Evolutionary conservation across 1,140 invertebrate genomes (phyloP).

Genomic region (Frieseomelitta varia): DNA sequence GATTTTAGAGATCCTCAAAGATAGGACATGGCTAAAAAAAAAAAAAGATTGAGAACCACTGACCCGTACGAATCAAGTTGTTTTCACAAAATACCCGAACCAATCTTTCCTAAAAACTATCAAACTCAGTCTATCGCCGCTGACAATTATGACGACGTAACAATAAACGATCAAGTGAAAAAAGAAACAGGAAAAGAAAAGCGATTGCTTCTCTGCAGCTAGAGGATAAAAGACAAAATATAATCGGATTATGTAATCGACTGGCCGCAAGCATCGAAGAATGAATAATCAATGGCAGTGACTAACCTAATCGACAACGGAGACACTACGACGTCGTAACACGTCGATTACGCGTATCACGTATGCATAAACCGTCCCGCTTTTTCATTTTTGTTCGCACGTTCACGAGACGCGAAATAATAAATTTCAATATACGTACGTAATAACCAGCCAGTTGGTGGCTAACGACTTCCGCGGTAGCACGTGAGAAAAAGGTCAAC

Average conservation of each 20-base stretch:
- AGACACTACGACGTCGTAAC: slow-evolving; percentile 15
- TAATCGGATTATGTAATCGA: not conserved
- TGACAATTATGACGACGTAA: not conserved
- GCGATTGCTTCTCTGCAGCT: no score
- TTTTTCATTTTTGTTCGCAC: slow-evolving; percentile 21
- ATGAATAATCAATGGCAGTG: not conserved
- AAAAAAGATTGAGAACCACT: no score
- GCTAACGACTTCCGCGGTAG: slow-evolving; percentile 41
- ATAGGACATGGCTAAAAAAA: no score
- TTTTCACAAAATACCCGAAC: not conserved
- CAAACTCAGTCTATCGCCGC: not conserved
- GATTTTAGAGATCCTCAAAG: no score
- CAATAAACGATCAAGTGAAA: not conserved
- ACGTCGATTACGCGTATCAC: slow-evolving; percentile 13
- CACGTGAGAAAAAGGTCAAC: slow-evolving; percentile 52
- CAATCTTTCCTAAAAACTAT: not conserved
- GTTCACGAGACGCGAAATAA: slow-evolving; percentile 39
- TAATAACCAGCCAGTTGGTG: slow-evolving; percentile 28
- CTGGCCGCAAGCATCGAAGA: not conserved
- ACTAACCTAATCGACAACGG: slow-evolving; percentile 12
- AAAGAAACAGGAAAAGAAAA: not conserved
- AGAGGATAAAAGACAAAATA: not conserved
- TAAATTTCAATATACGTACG: slow-evolving; percentile 15
- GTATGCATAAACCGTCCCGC: slow-evolving; percentile 13
- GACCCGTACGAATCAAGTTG: not conserved